Conservation (phyloP, 1,140 invertebrate species). For the Penaeus chinensis region DNA sequence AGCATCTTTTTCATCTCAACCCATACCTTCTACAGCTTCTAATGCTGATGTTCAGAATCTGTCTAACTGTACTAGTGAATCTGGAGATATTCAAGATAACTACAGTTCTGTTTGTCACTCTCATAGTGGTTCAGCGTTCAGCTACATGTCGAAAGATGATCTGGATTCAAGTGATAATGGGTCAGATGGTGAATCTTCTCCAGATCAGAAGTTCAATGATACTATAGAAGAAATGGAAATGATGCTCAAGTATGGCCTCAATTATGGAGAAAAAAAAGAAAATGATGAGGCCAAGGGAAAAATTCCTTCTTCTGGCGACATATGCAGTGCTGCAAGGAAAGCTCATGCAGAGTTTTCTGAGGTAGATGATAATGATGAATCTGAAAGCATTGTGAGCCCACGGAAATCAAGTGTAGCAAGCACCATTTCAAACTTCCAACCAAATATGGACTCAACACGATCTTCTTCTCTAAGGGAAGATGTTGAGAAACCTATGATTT, state of each 20-base stretch:
- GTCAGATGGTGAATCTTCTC: not conserved
- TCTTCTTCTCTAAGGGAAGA: not conserved
- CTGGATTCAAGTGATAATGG: too few relatives aligned
- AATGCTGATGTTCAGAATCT: too few relatives aligned
- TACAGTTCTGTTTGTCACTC: too few relatives aligned
- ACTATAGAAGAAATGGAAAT: conserved; percentile 42
- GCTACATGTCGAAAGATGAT: too few relatives aligned
- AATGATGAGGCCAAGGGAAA: not conserved
- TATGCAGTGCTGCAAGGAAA: not conserved
- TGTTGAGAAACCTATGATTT: not conserved
- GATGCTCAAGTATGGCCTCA: conserved; percentile 30
- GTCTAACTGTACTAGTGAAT: too few relatives aligned
- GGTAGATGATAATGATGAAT: not conserved
- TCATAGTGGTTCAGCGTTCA: too few relatives aligned
- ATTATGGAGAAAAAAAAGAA: conserved; percentile 17
- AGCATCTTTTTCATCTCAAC: too few relatives aligned
- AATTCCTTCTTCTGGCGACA: not conserved
- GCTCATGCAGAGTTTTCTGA: not conserved
- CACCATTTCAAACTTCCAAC: conserved; percentile 11
- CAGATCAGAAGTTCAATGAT: conserved; percentile 37
- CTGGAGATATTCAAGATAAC: too few relatives aligned
- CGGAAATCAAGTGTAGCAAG: conserved; percentile 27
- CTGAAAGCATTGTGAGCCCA: conserved; percentile 15
- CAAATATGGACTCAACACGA: conserved; percentile 16
- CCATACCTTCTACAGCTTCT: too few relatives aligned